Conservation (phyloP, 2,113 vertebrate genomes). For the Heterochromis multidens region DNA sequence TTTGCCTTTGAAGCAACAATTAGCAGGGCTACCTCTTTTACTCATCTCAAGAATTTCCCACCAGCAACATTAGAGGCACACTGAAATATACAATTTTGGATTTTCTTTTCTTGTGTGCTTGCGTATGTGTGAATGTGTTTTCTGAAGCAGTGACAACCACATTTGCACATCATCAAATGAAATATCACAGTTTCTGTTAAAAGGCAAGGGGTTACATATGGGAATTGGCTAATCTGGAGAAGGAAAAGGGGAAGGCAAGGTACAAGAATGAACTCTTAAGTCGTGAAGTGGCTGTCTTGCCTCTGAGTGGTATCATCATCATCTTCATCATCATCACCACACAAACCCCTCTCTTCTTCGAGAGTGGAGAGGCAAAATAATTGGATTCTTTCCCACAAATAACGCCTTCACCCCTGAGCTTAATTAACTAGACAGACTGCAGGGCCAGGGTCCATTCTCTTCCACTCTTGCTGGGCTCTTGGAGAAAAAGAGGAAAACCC, state of each 20-base stretch:
- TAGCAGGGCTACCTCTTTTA: constrained; percentile 21
- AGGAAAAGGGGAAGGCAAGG: constrained; percentile 1
- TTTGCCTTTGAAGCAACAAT: constrained; percentile 68
- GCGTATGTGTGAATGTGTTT: background rate
- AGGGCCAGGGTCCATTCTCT: constrained; percentile 61
- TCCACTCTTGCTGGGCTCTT: constrained; percentile 48
- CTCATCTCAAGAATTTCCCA: constrained; percentile 53
- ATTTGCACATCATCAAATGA: constrained; percentile 47
- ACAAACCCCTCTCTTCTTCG: constrained; percentile 56
- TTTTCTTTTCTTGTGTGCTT: background rate
- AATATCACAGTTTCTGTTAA: constrained; percentile 49
- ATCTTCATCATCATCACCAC: constrained; percentile 62
- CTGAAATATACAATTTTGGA: background rate
- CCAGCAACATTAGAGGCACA: background rate
- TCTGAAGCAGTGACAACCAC: constrained; percentile 5
- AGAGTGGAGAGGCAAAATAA: constrained; percentile 77
- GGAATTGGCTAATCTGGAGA: constrained; percentile 54
- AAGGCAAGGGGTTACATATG: constrained; percentile 26
- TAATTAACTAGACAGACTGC: constrained; percentile 80
- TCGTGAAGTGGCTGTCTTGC: constrained; percentile 76
- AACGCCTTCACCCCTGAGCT: constrained; percentile 82
- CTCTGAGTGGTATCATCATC: constrained; percentile 73
- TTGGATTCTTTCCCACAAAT: constrained; percentile 87
- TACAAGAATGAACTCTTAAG: constrained; percentile 69
- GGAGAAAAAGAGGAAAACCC: constrained; percentile 61